phyloP scores from a whole-genome alignment of 2,113 vertebrate species.

The Pampusana beccarii region DNA sequence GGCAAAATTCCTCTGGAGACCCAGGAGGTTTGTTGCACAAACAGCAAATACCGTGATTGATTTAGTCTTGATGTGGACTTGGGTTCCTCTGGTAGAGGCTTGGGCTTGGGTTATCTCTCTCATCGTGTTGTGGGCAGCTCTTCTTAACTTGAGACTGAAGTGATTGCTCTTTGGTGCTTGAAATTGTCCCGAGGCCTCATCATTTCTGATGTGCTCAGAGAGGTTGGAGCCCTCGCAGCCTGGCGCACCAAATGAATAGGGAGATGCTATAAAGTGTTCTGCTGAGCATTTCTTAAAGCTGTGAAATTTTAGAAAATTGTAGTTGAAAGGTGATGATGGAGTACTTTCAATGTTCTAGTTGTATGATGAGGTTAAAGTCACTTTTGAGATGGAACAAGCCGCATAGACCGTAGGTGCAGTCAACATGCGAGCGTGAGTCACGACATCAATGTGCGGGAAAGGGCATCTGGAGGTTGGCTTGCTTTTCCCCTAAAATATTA shows the following conservation, averaged over 20 bases:
- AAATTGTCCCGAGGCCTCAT: neutral
- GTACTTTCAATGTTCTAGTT: neutral
- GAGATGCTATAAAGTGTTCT: neutral
- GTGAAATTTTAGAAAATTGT: neutral
- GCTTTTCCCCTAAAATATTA: neutral
- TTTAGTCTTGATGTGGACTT: neutral
- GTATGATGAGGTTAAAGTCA: neutral
- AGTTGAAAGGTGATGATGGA: neutral
- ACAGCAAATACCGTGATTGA: neutral
- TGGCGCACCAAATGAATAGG: neutral
- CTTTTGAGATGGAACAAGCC: neutral
- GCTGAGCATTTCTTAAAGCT: neutral
- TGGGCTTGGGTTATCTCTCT: neutral
- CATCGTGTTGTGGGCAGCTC: accelerated
- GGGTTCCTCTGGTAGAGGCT: neutral
- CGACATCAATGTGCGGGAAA: accelerated
- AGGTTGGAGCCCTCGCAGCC: neutral
- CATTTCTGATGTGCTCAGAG: neutral
- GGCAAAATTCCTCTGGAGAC: neutral
- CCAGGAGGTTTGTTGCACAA: neutral
- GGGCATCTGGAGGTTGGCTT: neutral
- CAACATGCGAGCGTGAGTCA: neutral
- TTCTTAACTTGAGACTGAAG: neutral
- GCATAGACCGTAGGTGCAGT: neutral
- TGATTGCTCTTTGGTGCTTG: neutral